Evolutionary conservation across 2,888 invertebrate species (phyloP).

Genomic region (Seira sanloemensis): DNA sequence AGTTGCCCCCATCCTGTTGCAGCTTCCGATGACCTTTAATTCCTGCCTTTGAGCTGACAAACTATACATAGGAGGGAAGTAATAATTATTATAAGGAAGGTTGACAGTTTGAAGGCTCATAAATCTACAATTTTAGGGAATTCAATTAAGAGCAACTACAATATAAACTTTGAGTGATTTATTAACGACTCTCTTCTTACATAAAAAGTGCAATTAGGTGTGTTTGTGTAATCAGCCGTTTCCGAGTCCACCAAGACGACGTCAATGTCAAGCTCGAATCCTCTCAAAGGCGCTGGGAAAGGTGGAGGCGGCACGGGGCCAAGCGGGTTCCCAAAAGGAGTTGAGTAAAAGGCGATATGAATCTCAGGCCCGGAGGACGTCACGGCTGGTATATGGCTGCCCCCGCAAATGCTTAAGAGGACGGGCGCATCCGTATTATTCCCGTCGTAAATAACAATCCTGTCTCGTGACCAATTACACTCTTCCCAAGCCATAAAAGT

Average conservation of each 20-base stretch:
- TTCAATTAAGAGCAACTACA: slow-evolving; percentile 75
- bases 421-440: slow-evolving; percentile 88
- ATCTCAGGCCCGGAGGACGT: slow-evolving; percentile 87
- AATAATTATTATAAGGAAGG: not conserved
- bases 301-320: slow-evolving; percentile 76
- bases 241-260: slow-evolving; percentile 92
- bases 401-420: slow-evolving; percentile 91
- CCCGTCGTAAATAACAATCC: slow-evolving; percentile 91
- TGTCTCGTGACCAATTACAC: slow-evolving; percentile 83
- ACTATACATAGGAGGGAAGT: slow-evolving; percentile 52
- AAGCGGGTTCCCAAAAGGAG: slow-evolving; percentile 87
- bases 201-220: slow-evolving; percentile 69
- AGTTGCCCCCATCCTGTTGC: slow-evolving; percentile 72
- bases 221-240: slow-evolving; percentile 85
- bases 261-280: slow-evolving; percentile 92
- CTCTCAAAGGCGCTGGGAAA: slow-evolving; percentile 78
- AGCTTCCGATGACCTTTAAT: slow-evolving; percentile 62
- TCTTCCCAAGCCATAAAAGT: slow-evolving; percentile 83
- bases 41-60: slow-evolving; percentile 78
- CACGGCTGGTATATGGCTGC: slow-evolving; percentile 83
- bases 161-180: slow-evolving; percentile 26
- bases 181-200: slow-evolving; percentile 58
- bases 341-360: slow-evolving; percentile 91
- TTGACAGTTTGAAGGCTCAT: slow-evolving; percentile 52
- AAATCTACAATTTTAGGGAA: slow-evolving; percentile 74